Percentiles rank a stretch among this genome's conserved stretches.
phyloP scores from a whole-genome alignment of 2,797 vertebrate genomes.

The Paratrypauchen microcephalus region DNA sequence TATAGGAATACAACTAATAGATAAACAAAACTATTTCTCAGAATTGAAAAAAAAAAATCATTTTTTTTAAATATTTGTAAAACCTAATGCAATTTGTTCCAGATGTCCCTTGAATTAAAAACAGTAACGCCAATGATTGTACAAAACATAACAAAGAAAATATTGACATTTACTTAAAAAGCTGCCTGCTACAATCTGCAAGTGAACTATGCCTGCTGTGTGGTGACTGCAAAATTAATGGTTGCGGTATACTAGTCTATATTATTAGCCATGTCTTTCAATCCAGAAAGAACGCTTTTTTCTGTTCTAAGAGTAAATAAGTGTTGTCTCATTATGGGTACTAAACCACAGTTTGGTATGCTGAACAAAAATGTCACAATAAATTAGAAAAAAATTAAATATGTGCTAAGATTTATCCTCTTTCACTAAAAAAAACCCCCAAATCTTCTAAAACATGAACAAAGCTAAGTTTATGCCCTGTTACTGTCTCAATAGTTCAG shows the following conservation, averaged over 20 bases:
- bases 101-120: neutral
- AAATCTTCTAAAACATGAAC: no score
- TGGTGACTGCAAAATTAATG: neutral
- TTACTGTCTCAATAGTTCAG: constrained; percentile 22
- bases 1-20: neutral
- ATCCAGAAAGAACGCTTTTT: neutral
- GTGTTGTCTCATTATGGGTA: no score
- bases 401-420: no score
- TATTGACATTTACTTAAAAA: constrained; percentile 11
- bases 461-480: no score
- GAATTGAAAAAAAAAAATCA: neutral
- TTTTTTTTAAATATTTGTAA: neutral
- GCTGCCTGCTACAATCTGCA: neutral
- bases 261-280: neutral
- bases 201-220: neutral
- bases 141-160: neutral
- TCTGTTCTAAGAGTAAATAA: no score
- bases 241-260: neutral
- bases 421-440: no score
- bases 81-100: neutral
- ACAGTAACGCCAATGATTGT: neutral
- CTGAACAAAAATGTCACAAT: no score
- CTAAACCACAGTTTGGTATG: no score
- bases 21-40: neutral
- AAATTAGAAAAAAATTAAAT: no score